A percentile compares a stretch with the other conserved stretches of the same genome.
These are phyloP conservation scores for Macrophya alboannulata DNA, from an alignment of 2,888 invertebrate genomes.

Conservation along the genomic window DNA sequence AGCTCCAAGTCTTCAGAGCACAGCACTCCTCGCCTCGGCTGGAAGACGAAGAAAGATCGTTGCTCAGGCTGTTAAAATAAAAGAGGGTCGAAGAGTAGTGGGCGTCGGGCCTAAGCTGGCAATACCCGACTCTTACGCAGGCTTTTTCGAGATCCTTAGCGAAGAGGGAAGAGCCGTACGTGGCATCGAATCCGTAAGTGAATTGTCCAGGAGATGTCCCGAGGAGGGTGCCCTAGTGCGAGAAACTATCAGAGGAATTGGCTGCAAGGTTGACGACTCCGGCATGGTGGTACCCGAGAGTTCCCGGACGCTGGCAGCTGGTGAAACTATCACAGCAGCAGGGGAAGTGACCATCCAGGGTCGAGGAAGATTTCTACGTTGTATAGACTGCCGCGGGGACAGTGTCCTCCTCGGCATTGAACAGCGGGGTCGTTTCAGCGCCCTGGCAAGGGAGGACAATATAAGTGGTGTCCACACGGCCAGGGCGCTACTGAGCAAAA, in stretches of 20 bases:
- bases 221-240: constrained; percentile 90
- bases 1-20: constrained; percentile 92
- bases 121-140: constrained; percentile 94
- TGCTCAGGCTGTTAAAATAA: constrained; percentile 94
- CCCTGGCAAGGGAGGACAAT: constrained; percentile 95
- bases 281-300: constrained; percentile 86
- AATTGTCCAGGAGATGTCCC: constrained; percentile 89
- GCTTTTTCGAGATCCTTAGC: constrained; percentile 96
- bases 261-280: constrained; percentile 76
- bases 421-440: constrained; percentile 95
- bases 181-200: constrained; percentile 93
- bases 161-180: constrained; percentile 96
- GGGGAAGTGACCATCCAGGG: constrained; percentile 87
- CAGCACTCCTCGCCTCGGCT: constrained; percentile 92
- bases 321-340: constrained; percentile 91
- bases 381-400: constrained; percentile 93
- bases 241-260: constrained; percentile 88
- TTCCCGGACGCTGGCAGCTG: constrained; percentile 89
- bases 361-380: constrained; percentile 91
- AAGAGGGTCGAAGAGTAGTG: constrained; percentile 92
- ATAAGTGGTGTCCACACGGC: constrained; percentile 97
- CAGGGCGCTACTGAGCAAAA: constrained; percentile 92
- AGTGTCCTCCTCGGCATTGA: constrained; percentile 92
- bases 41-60: constrained; percentile 93
- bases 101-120: constrained; percentile 92